Evolutionary conservation across 2,888 invertebrate species (phyloP).

Genomic region (Antheraea assamensis): DNA sequence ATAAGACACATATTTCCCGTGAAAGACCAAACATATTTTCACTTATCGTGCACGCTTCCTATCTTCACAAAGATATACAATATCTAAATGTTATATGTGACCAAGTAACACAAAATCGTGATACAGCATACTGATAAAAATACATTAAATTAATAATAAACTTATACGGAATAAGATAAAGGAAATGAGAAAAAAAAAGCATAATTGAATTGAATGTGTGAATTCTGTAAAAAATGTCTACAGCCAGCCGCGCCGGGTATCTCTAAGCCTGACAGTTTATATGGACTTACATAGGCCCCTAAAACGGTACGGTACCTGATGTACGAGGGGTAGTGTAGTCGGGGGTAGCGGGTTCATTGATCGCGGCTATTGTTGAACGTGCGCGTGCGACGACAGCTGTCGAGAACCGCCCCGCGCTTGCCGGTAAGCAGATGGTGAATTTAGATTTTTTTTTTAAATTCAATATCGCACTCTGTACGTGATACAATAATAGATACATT

Average conservation of each 20-base stretch:
- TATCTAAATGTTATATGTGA: too few relatives aligned
- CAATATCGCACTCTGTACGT: conserved; percentile 32
- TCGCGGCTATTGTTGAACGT: conserved; percentile 67
- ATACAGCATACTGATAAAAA: too few relatives aligned
- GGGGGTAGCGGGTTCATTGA: conserved; percentile 75
- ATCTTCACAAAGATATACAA: too few relatives aligned
- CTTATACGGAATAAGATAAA: too few relatives aligned
- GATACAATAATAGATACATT: conserved; percentile 2
- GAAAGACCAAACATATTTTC: too few relatives aligned
- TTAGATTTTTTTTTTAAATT: conserved; percentile 40
- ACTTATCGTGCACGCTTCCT: too few relatives aligned
- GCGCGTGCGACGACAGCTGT: conserved; percentile 79
- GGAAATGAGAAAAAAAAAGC: too few relatives aligned
- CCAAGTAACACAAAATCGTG: too few relatives aligned
- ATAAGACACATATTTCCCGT: too few relatives aligned
- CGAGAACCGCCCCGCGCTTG: conserved; percentile 49
- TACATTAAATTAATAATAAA: too few relatives aligned
- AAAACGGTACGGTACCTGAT: conserved; percentile 53
- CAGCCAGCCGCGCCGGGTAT: not conserved
- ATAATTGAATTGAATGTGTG: not conserved
- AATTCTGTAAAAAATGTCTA: not conserved
- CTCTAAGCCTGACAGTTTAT: not conserved
- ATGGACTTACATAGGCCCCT: conserved; percentile 16
- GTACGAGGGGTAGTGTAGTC: conserved; percentile 46
- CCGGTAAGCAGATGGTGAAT: conserved; percentile 68